Evolutionary conservation across 1,140 invertebrate genomes (phyloP).

Genomic region (Panulirus ornatus): DNA sequence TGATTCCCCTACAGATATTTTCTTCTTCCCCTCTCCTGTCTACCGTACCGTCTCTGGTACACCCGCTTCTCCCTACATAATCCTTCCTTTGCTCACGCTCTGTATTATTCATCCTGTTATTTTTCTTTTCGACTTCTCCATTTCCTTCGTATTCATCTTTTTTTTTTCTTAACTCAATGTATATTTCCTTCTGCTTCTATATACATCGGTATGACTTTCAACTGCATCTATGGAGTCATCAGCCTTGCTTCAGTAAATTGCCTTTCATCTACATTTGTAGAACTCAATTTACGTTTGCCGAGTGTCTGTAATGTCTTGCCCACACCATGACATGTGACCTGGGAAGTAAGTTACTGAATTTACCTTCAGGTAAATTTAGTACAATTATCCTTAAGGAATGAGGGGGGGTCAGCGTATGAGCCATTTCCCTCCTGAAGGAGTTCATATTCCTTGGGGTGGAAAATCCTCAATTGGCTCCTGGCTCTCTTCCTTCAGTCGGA

Average conservation of each 20-base stretch:
- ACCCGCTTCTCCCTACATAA: not conserved
- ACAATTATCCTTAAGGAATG: no score
- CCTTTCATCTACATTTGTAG: not conserved
- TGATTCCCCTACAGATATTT: not conserved
- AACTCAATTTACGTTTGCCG: not conserved
- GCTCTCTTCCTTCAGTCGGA: no score
- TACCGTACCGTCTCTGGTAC: not conserved
- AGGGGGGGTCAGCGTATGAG: no score
- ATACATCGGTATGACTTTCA: not conserved
- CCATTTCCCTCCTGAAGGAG: no score
- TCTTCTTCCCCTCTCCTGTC: slow-evolving; percentile 1
- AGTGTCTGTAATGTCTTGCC: no score
- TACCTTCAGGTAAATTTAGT: no score
- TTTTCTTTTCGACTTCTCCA: not conserved
- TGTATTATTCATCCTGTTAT: not conserved
- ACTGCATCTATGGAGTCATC: not conserved
- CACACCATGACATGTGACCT: no score
- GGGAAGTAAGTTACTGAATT: not conserved
- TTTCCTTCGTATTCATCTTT: not conserved
- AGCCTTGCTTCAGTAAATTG: not conserved
- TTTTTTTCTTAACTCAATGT: not conserved
- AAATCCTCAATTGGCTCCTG: no score
- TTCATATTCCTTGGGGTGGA: no score
- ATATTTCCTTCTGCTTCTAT: not conserved
- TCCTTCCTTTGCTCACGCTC: not conserved